These are phyloP conservation scores for Zaprionus africanus DNA, from an alignment of 1,140 invertebrate genomes.

Conservation along the genomic window DNA sequence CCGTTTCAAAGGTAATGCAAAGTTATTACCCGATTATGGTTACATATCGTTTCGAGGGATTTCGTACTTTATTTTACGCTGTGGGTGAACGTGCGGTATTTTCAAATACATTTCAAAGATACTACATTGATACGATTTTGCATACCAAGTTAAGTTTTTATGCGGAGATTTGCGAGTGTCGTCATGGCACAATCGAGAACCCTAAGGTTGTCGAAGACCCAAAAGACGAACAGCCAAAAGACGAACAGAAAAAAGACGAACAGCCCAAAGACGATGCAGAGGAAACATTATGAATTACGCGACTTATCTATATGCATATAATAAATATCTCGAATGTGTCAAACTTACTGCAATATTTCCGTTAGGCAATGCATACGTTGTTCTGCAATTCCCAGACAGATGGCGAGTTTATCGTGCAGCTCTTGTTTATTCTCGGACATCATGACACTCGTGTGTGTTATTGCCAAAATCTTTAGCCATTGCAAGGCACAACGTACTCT, in stretches of 20 bases:
- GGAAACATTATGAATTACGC: neutral
- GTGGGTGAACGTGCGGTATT: conserved; percentile 49
- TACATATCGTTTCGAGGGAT: conserved; percentile 74
- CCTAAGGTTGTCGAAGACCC: conserved; percentile 7
- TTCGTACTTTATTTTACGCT: conserved; percentile 65
- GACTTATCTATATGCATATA: neutral
- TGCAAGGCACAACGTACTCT: conserved; percentile 87
- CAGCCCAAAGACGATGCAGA: conserved; percentile 4
- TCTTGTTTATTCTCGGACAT: conserved; percentile 84
- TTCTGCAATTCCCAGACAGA: conserved; percentile 87
- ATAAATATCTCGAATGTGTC: neutral
- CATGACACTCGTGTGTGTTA: conserved; percentile 87
- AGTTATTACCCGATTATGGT: conserved; percentile 67
- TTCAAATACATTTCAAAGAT: conserved; percentile 56
- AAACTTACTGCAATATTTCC: conserved; percentile 81
- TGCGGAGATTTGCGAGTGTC: conserved; percentile 62
- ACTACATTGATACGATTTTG: conserved; percentile 71
- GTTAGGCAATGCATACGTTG: conserved; percentile 86
- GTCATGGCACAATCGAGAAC: conserved; percentile 58
- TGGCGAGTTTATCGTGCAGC: conserved; percentile 84
- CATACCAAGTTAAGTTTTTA: conserved; percentile 66
- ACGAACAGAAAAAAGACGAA: neutral
- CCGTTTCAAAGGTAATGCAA: conserved; percentile 53
- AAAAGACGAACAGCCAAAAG: conserved; percentile 3
- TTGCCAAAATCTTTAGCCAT: conserved; percentile 87